A percentile compares a stretch with the other conserved stretches of the same genome.
Conservation (phyloP, 1,140 invertebrate species). For the Macrosteles quadrilineatus region DNA sequence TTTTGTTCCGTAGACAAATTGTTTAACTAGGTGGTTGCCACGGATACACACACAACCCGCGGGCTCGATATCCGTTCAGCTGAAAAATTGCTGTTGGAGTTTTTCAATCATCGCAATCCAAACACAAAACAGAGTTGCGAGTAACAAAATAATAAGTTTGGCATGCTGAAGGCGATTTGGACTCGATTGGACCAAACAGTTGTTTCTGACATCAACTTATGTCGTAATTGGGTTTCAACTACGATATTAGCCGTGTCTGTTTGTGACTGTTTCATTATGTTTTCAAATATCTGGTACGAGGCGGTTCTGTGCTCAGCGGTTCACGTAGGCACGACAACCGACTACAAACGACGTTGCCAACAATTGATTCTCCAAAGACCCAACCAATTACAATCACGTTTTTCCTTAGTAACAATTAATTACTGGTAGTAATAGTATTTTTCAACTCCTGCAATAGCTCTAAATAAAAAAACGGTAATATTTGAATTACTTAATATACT, state of each 20-base stretch:
- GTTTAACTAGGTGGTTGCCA: too few species aligned
- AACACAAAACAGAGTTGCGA: not conserved
- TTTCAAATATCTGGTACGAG: not conserved
- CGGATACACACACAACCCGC: too few species aligned
- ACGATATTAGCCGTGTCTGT: not conserved
- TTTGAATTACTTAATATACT: too few species aligned
- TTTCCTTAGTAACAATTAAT: too few species aligned
- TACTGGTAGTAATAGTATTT: too few species aligned
- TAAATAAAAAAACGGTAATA: too few species aligned
- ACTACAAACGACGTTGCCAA: too few species aligned
- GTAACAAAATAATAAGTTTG: slow-evolving; percentile 16
- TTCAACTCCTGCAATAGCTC: too few species aligned
- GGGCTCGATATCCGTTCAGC: not conserved
- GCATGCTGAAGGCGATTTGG: slow-evolving; percentile 2
- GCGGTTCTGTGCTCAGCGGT: not conserved
- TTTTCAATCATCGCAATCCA: slow-evolving; percentile 6
- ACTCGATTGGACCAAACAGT: slow-evolving; percentile 1
- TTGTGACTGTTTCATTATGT: slow-evolving; percentile 22
- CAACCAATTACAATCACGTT: too few species aligned
- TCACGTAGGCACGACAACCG: not conserved
- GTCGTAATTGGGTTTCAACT: slow-evolving; percentile 18
- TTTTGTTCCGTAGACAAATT: too few species aligned
- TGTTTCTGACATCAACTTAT: slow-evolving; percentile 14
- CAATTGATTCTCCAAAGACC: too few species aligned
- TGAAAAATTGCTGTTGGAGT: not conserved